A percentile compares a stretch with the other conserved stretches of the same genome.
These are phyloP conservation scores for Albula glossodonta DNA, from an alignment of 2,113 vertebrate species.

Conservation along the genomic window DNA sequence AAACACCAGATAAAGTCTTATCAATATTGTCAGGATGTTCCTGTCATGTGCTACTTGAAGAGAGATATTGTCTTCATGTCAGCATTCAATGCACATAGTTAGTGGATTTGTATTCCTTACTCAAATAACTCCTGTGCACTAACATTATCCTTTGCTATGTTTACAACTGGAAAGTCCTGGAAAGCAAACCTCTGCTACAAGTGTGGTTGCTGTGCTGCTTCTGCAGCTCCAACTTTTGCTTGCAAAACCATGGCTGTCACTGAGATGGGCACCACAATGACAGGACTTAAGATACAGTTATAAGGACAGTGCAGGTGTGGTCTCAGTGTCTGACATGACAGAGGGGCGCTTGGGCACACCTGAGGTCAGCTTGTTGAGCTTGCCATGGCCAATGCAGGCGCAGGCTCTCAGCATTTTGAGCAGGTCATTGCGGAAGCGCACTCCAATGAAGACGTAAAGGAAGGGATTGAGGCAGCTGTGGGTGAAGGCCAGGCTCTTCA, in stretches of 20 bases:
- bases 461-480: slow-evolving; percentile 89
- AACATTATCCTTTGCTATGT: background rate
- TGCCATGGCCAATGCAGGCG: slow-evolving; percentile 48
- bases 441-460: slow-evolving; percentile 83
- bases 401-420: slow-evolving; percentile 59
- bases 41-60: background rate
- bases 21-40: too few species aligned
- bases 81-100: background rate
- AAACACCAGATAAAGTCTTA: too few species aligned
- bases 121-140: background rate
- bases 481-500: slow-evolving; percentile 78
- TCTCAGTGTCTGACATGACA: slow-evolving; percentile 72
- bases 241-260: background rate
- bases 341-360: slow-evolving; percentile 69
- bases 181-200: background rate
- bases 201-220: background rate
- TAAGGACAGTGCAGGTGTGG: slow-evolving; percentile 67
- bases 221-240: background rate
- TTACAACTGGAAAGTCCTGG: background rate
- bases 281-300: slow-evolving; percentile 46
- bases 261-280: background rate
- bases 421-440: slow-evolving; percentile 79
- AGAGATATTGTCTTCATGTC: background rate
- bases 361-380: slow-evolving; percentile 48
- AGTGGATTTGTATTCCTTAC: background rate